These are phyloP conservation scores for Oncorhynchus keta DNA, from an alignment of 2,113 vertebrate species.

Conservation along the genomic window DNA sequence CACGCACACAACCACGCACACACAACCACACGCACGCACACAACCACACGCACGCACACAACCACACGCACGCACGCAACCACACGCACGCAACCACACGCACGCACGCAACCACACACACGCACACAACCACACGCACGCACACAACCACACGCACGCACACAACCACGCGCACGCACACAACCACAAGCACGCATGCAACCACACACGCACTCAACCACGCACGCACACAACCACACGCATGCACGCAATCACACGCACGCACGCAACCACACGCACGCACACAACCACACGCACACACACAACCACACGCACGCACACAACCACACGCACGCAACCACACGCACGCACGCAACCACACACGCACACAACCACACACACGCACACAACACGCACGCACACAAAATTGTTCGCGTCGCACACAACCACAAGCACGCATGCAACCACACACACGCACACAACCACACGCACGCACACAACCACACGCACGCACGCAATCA, in stretches of 20 bases:
- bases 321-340: no score
- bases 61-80: no score
- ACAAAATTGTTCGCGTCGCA: no score
- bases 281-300: background rate
- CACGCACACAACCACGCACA: background rate
- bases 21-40: background rate
- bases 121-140: background rate
- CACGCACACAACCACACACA: background rate
- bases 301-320: background rate
- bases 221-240: background rate
- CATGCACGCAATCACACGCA: background rate
- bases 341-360: background rate
- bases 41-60: background rate
- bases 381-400: background rate
- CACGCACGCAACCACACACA: background rate
- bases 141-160: background rate
- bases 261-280: background rate
- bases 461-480: background rate
- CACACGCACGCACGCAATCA: no score
- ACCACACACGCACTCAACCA: no score
- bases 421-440: background rate
- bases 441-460: no score
- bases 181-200: background rate
- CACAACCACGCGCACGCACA: background rate
- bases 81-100: background rate